Evolutionary conservation across 2,888 invertebrate genomes (phyloP).

Genomic region (Pandemis cinnamomeana): DNA sequence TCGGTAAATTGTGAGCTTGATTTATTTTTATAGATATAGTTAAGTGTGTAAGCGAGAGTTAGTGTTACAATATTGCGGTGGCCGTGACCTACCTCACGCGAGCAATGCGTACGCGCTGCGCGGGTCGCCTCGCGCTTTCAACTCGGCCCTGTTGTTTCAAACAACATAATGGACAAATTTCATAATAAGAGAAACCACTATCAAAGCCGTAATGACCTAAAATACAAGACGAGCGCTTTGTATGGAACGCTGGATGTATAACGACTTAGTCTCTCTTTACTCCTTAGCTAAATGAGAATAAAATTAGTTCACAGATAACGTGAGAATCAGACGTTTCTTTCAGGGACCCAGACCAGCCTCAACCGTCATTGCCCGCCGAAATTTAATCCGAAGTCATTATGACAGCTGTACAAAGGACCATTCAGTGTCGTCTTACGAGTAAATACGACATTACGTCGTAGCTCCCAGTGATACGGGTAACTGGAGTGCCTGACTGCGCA

Average conservation of each 20-base stretch:
- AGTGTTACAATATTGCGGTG: constrained; percentile 42
- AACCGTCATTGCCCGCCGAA: constrained; percentile 27
- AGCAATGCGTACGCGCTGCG: constrained; percentile 43
- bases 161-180: constrained; percentile 17
- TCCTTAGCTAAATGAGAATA: background rate
- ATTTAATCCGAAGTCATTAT: constrained; percentile 25
- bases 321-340: background rate
- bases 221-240: constrained; percentile 14
- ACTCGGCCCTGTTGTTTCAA: constrained; percentile 21
- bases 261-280: background rate
- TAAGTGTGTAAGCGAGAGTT: constrained; percentile 4
- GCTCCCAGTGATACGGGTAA: constrained; percentile 21
- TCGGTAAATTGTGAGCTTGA: constrained; percentile 3
- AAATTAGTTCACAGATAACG: background rate
- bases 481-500: constrained; percentile 38
- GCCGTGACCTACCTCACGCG: constrained; percentile 58
- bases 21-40: constrained; percentile 27
- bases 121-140: constrained; percentile 30
- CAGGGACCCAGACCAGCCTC: constrained; percentile 18
- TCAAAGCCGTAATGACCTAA: constrained; percentile 12
- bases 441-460: constrained; percentile 23
- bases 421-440: constrained; percentile 31
- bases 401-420: constrained; percentile 14
- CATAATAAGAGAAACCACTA: constrained; percentile 20
- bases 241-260: constrained; percentile 1